Evolutionary conservation across 2,113 vertebrate genomes (phyloP), one percentile per base, ranked within the genome.

Genomic region (Bathybates hornii): DNA sequence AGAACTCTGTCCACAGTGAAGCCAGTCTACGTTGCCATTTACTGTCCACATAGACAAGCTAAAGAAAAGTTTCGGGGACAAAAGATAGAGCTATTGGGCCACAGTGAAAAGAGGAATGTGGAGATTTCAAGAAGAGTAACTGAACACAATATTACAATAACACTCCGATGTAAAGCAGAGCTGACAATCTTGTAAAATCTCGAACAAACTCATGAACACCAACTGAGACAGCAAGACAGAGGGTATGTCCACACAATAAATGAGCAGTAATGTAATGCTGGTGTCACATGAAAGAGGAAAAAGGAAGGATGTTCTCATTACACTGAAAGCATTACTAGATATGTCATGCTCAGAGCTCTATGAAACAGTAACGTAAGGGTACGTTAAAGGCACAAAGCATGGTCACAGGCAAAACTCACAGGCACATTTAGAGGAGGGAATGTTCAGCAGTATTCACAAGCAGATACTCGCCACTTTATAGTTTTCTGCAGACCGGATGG

Each of bases 301-400:
- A 59, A 16, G 80, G 56, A 71, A 32, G 61, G 84, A 50, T 61
- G 43, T 32, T 53, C 71, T 91, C 71, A 84, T 90, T 91, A 89
- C 87, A 86, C 80, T 86, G 56, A 93, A 92, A 91, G 91, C 82
- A 38, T 89, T 80, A 41, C 61, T 16, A 73, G 82, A 86, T 73
- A 29, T 63, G 50, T 61, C 48, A 68, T 43, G 82, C 71, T 81
- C 83, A 81, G 32, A 1, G 17, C 57, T 91, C 81, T 76, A 86
- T 89, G 88, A 87, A 90, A 86, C 27, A 14, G 54, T 73, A 56
- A 88, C 7, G 34, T 41, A 82, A 83, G 38, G 48, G 38, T 53
- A 71, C 43, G 41, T 86, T 87, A 89, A 90, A 90, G 54, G 38
- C 80, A 73, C 41, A 48, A 32, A 29, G n/a, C 43, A 78, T 24